Base-by-base conservation (phyloP, 2,797 vertebrate species). In the Pelochelys cantorii region DNA sequence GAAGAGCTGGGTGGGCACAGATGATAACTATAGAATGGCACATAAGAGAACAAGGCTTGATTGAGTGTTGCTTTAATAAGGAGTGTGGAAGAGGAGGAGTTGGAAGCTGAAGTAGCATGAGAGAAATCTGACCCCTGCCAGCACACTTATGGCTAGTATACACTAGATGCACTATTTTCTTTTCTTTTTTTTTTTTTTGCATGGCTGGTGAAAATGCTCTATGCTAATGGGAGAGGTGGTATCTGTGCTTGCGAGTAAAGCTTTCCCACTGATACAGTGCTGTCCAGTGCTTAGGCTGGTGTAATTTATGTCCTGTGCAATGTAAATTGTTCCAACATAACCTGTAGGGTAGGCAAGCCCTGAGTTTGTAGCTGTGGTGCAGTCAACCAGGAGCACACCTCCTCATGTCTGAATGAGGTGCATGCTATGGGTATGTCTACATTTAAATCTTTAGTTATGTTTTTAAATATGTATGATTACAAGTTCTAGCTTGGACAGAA, bases 1-100 rank as follows among this genome's bases (percentile, higher is more conserved):
- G 74, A 57, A 90, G 90, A 89, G 17, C n/a, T 11, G 56, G 80
- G 29, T 83, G 84, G 80, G 81, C 0, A 0, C 59, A 85, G 83
- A 57, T 25, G 83, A 11, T 88, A 88, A 93, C 84, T 96, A 56
- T 87, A 57, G 3, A n/a, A 53, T 84, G 62, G 57, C 75, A 91
- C 0, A 0, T 78, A 83, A 81, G 22, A 83, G 65, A 65, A 3
- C 14, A 84, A 42, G 53, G 15, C 79, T 81, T 93, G 83, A 79
- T 75, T 55, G 84, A 71, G 42, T 87, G 89, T 53, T 42, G 57
- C 71, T 85, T 9, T n/a, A 25, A 84, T n/a, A 29, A 84, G 79
- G 22, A 0, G 0, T n/a, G 5, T 52, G 78, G 89, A 75, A 42
- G 37, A 81, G 31, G 27, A n/a, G 57, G n/a, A 89, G 52, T 0